phyloP scores from a whole-genome alignment of 1,140 invertebrate genomes.

The Metopolophium dirhodum region DNA sequence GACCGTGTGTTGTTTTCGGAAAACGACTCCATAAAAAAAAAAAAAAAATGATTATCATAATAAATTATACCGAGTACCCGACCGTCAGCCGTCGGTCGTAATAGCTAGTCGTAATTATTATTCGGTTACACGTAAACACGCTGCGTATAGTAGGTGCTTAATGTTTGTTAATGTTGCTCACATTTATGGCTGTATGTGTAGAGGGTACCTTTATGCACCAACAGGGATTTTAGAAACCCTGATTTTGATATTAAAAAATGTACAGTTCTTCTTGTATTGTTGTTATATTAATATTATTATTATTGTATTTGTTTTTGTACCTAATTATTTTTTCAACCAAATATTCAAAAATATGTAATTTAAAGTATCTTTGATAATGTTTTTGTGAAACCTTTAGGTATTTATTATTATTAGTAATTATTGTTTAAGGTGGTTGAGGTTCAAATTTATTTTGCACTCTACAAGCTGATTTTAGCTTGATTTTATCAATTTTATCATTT shows the following conservation, averaged over 20 bases:
- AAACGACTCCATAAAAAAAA: too few species aligned
- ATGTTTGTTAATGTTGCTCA: not conserved
- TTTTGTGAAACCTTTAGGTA: too few species aligned
- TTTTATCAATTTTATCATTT: too few species aligned
- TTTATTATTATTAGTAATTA: too few species aligned
- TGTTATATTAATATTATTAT: not conserved
- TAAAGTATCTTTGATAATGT: too few species aligned
- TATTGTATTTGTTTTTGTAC: too few species aligned
- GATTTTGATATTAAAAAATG: not conserved
- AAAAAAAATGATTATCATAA: too few species aligned
- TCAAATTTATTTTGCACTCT: not conserved
- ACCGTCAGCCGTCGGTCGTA: not conserved
- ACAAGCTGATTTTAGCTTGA: not conserved
- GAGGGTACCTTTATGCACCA: not conserved
- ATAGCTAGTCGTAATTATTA: not conserved
- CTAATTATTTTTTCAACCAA: too few species aligned
- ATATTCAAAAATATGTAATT: not conserved
- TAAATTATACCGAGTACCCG: not conserved
- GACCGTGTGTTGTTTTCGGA: too few species aligned
- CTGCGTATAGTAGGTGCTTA: not conserved
- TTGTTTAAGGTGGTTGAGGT: not conserved
- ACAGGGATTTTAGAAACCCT: not conserved
- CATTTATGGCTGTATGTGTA: not conserved
- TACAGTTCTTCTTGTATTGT: not conserved
- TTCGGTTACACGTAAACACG: not conserved